Conservation (phyloP, 2,113 vertebrate species). For the Morone chrysops region DNA sequence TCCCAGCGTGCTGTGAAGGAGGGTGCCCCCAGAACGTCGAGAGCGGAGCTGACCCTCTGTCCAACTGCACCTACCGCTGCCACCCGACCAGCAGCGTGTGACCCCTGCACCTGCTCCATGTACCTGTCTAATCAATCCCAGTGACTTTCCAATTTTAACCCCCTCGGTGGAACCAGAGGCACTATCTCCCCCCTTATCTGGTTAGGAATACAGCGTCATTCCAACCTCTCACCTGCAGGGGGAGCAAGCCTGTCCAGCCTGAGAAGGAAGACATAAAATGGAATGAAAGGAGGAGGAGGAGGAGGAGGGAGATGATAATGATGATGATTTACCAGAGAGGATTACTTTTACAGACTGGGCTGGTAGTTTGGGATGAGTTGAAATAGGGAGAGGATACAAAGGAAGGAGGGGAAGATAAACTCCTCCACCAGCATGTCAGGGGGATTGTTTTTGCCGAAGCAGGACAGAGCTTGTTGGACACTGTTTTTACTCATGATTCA, state of each 20-base stretch:
- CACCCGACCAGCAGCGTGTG: constrained; percentile 85
- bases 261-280: constrained; percentile 65
- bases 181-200: constrained; percentile 74
- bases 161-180: constrained; percentile 78
- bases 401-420: constrained; percentile 30
- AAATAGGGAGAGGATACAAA: constrained; percentile 31
- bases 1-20: constrained; percentile 76
- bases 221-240: constrained; percentile 82
- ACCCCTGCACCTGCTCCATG: constrained; percentile 62
- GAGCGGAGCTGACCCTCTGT: constrained; percentile 67
- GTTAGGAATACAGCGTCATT: constrained; percentile 82
- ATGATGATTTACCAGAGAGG: constrained; percentile 54
- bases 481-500: constrained; percentile 69
- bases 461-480: constrained; percentile 77
- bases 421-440: constrained; percentile 60
- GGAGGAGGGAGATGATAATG: constrained; percentile 54
- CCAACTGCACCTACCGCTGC: constrained; percentile 81
- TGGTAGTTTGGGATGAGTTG: constrained; percentile 52
- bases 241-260: constrained; percentile 78
- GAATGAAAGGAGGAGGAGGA: constrained; percentile 32
- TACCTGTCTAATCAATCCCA: constrained; percentile 66
- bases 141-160: constrained; percentile 80
- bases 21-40: constrained; percentile 78
- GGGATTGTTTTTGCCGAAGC: constrained; percentile 65
- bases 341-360: constrained; percentile 66